These are phyloP conservation scores for Sycophaga agraensis DNA, from an alignment of 1,140 invertebrate species.

Conservation along the genomic window DNA sequence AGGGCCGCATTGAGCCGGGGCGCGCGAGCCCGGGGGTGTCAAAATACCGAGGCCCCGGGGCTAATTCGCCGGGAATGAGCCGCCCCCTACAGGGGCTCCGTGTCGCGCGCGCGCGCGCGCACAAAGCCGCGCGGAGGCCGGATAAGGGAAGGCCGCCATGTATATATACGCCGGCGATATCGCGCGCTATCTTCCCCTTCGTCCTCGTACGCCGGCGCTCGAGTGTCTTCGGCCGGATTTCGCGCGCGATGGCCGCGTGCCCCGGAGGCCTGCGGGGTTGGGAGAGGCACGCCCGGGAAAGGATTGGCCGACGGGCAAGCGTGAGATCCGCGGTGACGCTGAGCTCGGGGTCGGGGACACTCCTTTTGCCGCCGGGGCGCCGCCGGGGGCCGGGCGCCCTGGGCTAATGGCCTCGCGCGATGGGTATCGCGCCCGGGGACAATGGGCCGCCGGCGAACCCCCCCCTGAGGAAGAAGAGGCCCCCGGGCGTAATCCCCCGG, in stretches of 20 bases:
- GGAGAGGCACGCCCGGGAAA: too few relatives aligned
- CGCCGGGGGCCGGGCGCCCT: too few relatives aligned
- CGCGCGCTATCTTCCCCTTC: too few relatives aligned
- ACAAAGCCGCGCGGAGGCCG: background rate
- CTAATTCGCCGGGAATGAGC: constrained; percentile 50
- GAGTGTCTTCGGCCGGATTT: too few relatives aligned
- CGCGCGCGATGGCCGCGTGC: too few relatives aligned
- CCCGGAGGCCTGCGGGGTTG: too few relatives aligned
- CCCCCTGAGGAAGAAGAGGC: constrained; percentile 1
- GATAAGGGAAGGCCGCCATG: too few relatives aligned
- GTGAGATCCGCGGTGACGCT: constrained; percentile 41
- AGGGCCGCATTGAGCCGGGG: constrained; percentile 46
- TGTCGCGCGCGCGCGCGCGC: constrained; percentile 21
- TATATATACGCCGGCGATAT: too few relatives aligned
- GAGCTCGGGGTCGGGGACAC: background rate
- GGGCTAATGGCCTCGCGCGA: too few relatives aligned
- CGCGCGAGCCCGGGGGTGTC: too few relatives aligned
- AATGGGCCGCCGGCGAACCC: constrained; percentile 46
- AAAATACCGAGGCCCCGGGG: constrained; percentile 55
- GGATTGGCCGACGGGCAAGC: constrained; percentile 31
- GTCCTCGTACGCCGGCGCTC: too few relatives aligned
- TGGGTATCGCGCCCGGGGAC: constrained; percentile 34
- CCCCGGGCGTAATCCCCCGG: background rate
- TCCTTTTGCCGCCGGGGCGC: too few relatives aligned
- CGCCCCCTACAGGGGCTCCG: constrained; percentile 29